Evolutionary conservation across 2,888 invertebrate species (phyloP).

Genomic region (Acanthosoma haemorrhoidale): DNA sequence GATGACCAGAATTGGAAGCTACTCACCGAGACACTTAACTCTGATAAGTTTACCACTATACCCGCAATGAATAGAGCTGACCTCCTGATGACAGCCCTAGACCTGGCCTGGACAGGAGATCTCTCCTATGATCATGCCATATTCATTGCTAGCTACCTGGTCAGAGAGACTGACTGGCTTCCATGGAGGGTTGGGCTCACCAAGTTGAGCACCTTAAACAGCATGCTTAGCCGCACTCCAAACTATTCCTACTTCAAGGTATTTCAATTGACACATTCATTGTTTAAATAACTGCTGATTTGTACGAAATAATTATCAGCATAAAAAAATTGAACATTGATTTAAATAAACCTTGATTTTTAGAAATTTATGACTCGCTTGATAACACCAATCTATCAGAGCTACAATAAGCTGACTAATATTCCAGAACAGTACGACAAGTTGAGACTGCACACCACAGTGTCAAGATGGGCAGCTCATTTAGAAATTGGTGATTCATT

Average conservation of each 20-base stretch:
- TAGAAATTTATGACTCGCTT: conserved; percentile 61
- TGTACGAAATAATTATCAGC: no score
- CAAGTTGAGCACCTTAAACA: conserved; percentile 56
- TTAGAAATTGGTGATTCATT: conserved; percentile 59
- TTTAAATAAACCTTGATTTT: no score
- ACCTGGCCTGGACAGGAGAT: conserved; percentile 58
- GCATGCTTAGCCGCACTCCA: conserved; percentile 56
- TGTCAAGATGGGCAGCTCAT: conserved; percentile 60
- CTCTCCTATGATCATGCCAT: conserved; percentile 58
- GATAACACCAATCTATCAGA: conserved; percentile 57
- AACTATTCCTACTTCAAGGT: conserved; percentile 63
- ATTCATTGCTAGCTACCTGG: conserved; percentile 49
- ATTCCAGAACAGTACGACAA: conserved; percentile 53
- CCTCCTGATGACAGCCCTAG: conserved; percentile 72
- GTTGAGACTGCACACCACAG: conserved; percentile 57
- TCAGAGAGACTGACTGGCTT: conserved; percentile 55
- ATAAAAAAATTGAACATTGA: no score
- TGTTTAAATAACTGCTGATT: no score
- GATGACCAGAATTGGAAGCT: conserved; percentile 65
- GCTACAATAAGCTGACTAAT: conserved; percentile 51
- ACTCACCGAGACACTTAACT: conserved; percentile 58
- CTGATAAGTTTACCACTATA: conserved; percentile 56
- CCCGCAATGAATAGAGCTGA: conserved; percentile 71
- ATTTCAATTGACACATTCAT: no score
- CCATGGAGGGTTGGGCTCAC: conserved; percentile 60